phyloP scores from a whole-genome alignment of 2,113 vertebrate genomes.

The Misgurnus anguillicaudatus region DNA sequence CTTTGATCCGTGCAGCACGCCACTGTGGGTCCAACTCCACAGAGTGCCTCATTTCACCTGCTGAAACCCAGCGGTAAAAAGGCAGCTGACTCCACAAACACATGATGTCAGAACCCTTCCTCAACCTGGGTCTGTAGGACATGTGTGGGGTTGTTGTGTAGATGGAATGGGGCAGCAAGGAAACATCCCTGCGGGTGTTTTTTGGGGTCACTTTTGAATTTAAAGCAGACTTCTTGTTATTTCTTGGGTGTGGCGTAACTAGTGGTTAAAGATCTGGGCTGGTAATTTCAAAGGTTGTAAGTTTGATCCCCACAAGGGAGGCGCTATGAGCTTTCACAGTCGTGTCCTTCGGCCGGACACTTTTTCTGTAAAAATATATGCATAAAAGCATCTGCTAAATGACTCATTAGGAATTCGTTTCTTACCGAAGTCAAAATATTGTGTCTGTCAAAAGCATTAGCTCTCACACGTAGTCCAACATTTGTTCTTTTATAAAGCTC shows the following conservation, averaged over 20 bases:
- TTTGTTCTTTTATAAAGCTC: conserved; percentile 9
- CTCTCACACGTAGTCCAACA: not conserved
- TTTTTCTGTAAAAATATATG: too few relatives aligned
- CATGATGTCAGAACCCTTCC: conserved; percentile 80
- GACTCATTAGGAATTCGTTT: conserved; percentile 5
- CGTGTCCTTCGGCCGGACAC: not conserved
- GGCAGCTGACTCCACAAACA: conserved; percentile 73
- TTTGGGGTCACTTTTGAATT: not conserved
- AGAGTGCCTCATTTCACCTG: conserved; percentile 77
- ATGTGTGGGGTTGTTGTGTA: conserved; percentile 54
- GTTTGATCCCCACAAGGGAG: not conserved
- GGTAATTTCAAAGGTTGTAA: not conserved
- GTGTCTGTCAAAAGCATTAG: conserved; percentile 21
- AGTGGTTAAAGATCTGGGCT: conserved; percentile 33
- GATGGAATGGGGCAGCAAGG: conserved; percentile 22
- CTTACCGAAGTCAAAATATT: conserved; percentile 22
- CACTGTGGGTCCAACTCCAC: conserved; percentile 52
- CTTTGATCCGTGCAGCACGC: conserved; percentile 70
- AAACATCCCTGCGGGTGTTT: conserved; percentile 51
- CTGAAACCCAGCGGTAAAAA: conserved; percentile 66
- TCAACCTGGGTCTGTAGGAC: conserved; percentile 62
- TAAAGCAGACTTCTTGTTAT: not conserved
- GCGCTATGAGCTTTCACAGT: not conserved
- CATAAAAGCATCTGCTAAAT: conserved; percentile 8
- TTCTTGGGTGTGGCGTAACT: not conserved